Base-by-base conservation (phyloP, 2,113 vertebrate species). In the Stegostoma tigrinum region DNA sequence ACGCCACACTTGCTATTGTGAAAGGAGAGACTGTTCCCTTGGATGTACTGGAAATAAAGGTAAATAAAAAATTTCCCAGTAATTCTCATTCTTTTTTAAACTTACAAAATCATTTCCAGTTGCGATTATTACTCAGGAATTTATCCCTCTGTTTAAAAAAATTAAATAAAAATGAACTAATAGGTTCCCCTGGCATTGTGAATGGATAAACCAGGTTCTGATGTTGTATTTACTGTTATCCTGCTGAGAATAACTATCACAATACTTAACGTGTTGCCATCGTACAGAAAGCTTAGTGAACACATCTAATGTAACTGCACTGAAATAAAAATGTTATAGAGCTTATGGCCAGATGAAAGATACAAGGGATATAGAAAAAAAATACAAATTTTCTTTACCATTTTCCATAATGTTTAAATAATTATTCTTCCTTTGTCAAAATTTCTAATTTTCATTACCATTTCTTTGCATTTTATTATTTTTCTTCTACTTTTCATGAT, bases 21-120 rank as follows among this genome's bases (percentile, higher is more conserved):
- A 98, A 98, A 96, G 99, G 99, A 95, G 98, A 99, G 96, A 99
- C 98, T 0, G 97, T 99, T 95, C 98, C 98, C 42, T 97, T 99
- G 96, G 99, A 99, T 96, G 98, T 99, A 48, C 97, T 99, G 8
- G 98, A 99, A 97, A 99, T 99, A 97, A 98, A 99, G 98, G 99
- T 99, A 96, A 96, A 48, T 48, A 85, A 30, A 95, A 85, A 15
- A 48, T 70, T 66, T 61, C 78, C 75, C 61, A 93, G 34, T 7
- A 38, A 38, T 66, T 66, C 61, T 66, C n/a, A 38, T 66, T 2
- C 64, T 91, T 91, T 17, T 66, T 0, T 38, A 19, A 34, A 21
- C 89, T 64, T n/a, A 91, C 61, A 91, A 15, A 91, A 66, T 66
- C n/a, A 83, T 15, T 3, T 83, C 78, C 78, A 83, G n/a, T 83